Base-by-base conservation (phyloP, 2,113 vertebrate species). In the Corythoichthys intestinalis region DNA sequence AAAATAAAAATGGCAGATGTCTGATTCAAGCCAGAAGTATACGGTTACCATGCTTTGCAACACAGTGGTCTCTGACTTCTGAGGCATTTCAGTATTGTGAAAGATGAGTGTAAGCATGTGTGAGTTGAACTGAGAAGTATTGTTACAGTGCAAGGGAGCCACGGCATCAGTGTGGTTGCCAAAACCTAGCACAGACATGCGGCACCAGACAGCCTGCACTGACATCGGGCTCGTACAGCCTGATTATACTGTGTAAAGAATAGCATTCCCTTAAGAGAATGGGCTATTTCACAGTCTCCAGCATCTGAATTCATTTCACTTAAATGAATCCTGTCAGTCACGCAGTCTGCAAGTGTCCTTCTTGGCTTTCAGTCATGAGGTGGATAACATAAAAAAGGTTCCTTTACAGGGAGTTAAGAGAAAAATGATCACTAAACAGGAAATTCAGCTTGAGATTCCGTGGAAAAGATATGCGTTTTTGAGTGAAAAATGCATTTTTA, bases 21-120 rank as follows among this genome's bases (percentile, higher is more conserved):
- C 70, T 71, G 76, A 70, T 75, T 81, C 66, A 61, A 66, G 64
- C 83, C 73, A 69, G 63, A 73, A 77, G 72, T 76, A 68, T 68
- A 62, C 53, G 44, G 34, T 6, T 68, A 56, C 60, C 47, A 41
- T 59, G 35, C 48, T 73, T 59, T 72, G 59, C 28, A 66, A 46
- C 9, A 17, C 71, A 54, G 65, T 48, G 52, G 47, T 59, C 62
- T n/a, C 67, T 59, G 28, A 60, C 65, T 76, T 62, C 46, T 79
- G 70, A 44, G 48, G 62, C 76, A 67, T 62, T 70, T 53, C 71
- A 20, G 48, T 12, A 60, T 10, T 57, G 62, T 54, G 66, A 37
- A 38, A 67, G 39, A 74, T 70, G 60, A 13, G 2, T 46, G 37
- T 59, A 37, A 52, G 58, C 39, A 60, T 39, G 39, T 68, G 66